Base-by-base conservation (phyloP, 1,140 invertebrate genomes). In the Drosophila neocordata region DNA sequence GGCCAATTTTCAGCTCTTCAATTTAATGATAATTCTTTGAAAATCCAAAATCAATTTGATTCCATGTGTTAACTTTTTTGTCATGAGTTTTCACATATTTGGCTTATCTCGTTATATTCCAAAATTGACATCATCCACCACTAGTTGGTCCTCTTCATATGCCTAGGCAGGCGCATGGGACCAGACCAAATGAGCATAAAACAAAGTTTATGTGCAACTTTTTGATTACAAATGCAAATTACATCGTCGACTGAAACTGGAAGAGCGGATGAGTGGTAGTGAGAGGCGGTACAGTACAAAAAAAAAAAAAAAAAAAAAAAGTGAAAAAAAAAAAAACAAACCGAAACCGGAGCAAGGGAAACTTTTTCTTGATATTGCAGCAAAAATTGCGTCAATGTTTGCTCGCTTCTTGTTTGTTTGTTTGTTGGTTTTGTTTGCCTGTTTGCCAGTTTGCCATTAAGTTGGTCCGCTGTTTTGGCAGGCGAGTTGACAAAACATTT, bases 211-310 rank as follows among this genome's bases (percentile, higher is more conserved):
- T 88, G 77, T 77, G 83, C 72, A 88, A 88, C 83, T 88, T 88
- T 88, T 88, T 88, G 84, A 89, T 88, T 88, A 87, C 83, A 82
- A 88, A 87, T 87, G 83, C 83, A 87, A 87, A 87, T 87, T 87
- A 87, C 83, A 88, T 52, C 75, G 78, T 71, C 77, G 67, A 70
- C 77, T 56, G 62, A 58, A 65, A 55, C 44, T 51, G 13, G 27
- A 18, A 2, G 9, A 31, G 4, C 8, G 35, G 11, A n/a, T n/a
- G 9, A 37, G 35, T 8, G 11, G 35, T 1, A 11, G 11, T 9
- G 35, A 12, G n/a, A n/a, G n/a, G n/a, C n/a, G n/a, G n/a, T n/a
- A n/a, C n/a, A n/a, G n/a, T n/a, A n/a, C n/a, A n/a, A n/a, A 44
- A 11, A 44, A 48, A 48, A 20, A 48, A 20, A 18, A 31, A 31